These are phyloP conservation scores for Doryteuthis pealeii DNA, from an alignment of 1,140 invertebrate species.

Conservation along the genomic window DNA sequence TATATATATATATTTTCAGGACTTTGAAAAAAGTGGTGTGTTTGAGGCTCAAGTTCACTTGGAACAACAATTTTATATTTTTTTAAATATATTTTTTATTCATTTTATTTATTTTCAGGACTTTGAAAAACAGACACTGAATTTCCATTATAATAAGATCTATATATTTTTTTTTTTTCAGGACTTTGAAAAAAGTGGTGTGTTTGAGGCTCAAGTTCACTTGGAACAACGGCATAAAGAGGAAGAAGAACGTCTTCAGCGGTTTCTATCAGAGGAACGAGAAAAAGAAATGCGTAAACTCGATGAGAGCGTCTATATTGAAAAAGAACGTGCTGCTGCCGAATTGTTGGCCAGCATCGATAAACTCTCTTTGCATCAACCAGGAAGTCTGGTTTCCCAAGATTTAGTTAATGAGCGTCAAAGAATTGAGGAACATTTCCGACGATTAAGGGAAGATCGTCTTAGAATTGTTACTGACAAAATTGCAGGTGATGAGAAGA, in stretches of 20 bases:
- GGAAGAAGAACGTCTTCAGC: conserved; percentile 49
- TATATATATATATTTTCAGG: conserved; percentile 27
- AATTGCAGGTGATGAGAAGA: conserved; percentile 49
- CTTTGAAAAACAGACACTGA: conserved; percentile 50
- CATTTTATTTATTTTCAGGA: conserved; percentile 30
- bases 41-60: conserved; percentile 47
- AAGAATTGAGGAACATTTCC: conserved; percentile 53
- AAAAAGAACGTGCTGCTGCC: conserved; percentile 47
- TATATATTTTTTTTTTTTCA: conserved; percentile 19
- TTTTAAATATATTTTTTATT: too few species aligned
- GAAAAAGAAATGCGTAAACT: conserved; percentile 48
- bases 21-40: conserved; percentile 48
- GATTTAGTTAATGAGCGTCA: conserved; percentile 47
- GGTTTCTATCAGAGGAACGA: conserved; percentile 50
- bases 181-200: conserved; percentile 50
- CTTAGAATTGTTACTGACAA: conserved; percentile 46
- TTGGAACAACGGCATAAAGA: conserved; percentile 49
- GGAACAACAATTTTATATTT: too few species aligned
- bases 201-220: conserved; percentile 46
- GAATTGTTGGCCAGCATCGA: conserved; percentile 46
- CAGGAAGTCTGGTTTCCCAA: conserved; percentile 27
- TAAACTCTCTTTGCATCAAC: conserved; percentile 30
- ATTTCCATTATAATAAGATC: too few species aligned
- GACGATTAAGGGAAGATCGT: conserved; percentile 44
- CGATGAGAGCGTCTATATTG: conserved; percentile 42